Evolutionary conservation across 2,113 vertebrate genomes (phyloP).

Genomic region (Maccullochella peelii): DNA sequence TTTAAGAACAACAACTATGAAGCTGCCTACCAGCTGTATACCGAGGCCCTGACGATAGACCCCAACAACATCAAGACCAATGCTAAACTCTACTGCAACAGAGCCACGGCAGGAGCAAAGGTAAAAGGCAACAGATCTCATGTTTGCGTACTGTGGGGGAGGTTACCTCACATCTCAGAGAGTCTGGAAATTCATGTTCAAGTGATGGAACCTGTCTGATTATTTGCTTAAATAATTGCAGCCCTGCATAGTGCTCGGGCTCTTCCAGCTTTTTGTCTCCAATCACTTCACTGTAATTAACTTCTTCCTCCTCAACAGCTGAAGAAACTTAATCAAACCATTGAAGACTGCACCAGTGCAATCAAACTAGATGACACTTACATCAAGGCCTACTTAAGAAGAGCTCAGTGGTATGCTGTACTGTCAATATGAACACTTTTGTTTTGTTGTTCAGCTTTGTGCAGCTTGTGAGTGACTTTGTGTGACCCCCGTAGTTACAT

Average conservation of each 20-base stretch:
- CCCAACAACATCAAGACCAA: constrained; percentile 99
- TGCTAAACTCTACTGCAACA: constrained; percentile 98
- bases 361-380: constrained; percentile 94
- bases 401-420: constrained; percentile 92
- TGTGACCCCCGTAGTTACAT: constrained; percentile 87
- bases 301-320: constrained; percentile 81
- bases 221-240: constrained; percentile 11
- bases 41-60: constrained; percentile 94
- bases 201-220: background rate
- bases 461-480: constrained; percentile 38
- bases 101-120: constrained; percentile 95
- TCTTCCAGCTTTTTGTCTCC: background rate
- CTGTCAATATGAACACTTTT: background rate
- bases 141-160: background rate
- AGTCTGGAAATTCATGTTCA: background rate
- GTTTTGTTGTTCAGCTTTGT: constrained; percentile 4
- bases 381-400: constrained; percentile 95
- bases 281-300: constrained; percentile 2
- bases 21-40: constrained; percentile 92
- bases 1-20: constrained; percentile 94
- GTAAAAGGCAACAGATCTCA: constrained; percentile 75
- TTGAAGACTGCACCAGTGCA: constrained; percentile 94
- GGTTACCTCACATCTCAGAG: no score
- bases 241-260: background rate
- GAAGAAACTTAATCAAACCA: constrained; percentile 92